Evolutionary conservation across 2,113 vertebrate genomes (phyloP), one percentile per base, ranked within the genome.

Genomic region (Nicator chloris): DNA sequence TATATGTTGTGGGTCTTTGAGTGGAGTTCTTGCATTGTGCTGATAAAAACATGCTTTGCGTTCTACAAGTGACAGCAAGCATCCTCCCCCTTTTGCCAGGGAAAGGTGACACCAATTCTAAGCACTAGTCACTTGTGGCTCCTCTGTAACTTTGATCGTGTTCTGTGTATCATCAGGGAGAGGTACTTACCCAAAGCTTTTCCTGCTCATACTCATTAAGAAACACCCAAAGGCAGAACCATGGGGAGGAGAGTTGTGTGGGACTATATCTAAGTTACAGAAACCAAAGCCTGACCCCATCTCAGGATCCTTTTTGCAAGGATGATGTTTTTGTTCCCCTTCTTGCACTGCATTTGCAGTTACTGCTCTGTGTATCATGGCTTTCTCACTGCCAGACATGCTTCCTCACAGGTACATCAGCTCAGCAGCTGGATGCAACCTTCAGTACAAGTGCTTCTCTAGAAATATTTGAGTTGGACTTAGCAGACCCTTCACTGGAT

Each of bases 401-500:
- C 63, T 94, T 96, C 71, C 94, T 28, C 44, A 5, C 93, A 99
- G 99, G 99, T 90, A 99, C 99, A 20, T 99, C 99, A 87, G 99
- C 99, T 88, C 99, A 99, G 94, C 99, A 99, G 86, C 97, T 99
- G 63, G 99, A 99, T 97, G 99, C 99, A 75, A 99, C 99, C 50
- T 99, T 99, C 97, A 99, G 99, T 94, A 99, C 99, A 80, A 99
- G 54, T 94, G 99, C 99, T 83, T 99, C 99, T 24, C 89, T 99
- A 84, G 99, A 99, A 97, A 98, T 99, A 94, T 99, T 99, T 59
- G 98, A 99, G 96, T 93, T 99, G 95, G 99, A 99, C 78, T 97
- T 99, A 94, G 96, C 98, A 1, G 99, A 99, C 18, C 98, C 98
- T 5, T 98, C 98, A 1, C 96, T 99, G 97, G 98, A 99, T 82